Base-by-base conservation (phyloP, 2,797 vertebrate species). In the Gadopsis bispinosus region DNA sequence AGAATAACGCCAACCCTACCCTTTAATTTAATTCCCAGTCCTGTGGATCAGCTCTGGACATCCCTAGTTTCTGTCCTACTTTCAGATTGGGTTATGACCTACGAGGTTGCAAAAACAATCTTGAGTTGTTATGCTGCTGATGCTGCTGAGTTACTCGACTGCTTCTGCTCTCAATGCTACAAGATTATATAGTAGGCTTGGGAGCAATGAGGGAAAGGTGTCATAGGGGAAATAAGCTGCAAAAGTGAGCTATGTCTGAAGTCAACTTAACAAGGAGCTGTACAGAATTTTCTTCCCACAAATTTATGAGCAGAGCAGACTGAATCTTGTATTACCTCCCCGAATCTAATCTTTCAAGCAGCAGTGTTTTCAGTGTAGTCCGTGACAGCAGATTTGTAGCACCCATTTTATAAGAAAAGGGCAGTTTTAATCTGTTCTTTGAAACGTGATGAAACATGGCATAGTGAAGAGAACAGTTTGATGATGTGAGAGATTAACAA, bases 211-310 rank as follows among this genome's bases (percentile, higher is more conserved):
- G 43, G 54, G 33, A 84, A 79, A 87, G 56, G 53, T 88, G 87
- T 75, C 84, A 81, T 76, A 51, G 53, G 79, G 80, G 79, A 90
- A 87, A 91, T 84, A 81, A 80, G 77, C 80, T 88, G 64, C 77
- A 89, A 88, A 81, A 80, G 68, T 77, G 76, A 83, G 67, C 63
- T 53, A 75, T 79, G 79, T 80, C 83, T 81, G 81, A 74, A 82
- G 83, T 85, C 78, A 85, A 70, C 62, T 69, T 79, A 76, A 80
- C 73, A 85, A 80, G 65, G 60, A 77, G 80, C 75, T 73, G 64
- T 22, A 54, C 65, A 71, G 55, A 74, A 75, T 73, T 77, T 71
- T 55, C 31, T 16, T 56, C 20, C 39, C 17, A 35, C 45, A 75
- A 81, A 86, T 90, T 72, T 86, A 88, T 79, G 77, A 87, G 51